Percentiles rank a stretch among this genome's conserved stretches.
Conservation (phyloP, 2,888 invertebrate genomes). For the Catotricha subobsoleta region DNA sequence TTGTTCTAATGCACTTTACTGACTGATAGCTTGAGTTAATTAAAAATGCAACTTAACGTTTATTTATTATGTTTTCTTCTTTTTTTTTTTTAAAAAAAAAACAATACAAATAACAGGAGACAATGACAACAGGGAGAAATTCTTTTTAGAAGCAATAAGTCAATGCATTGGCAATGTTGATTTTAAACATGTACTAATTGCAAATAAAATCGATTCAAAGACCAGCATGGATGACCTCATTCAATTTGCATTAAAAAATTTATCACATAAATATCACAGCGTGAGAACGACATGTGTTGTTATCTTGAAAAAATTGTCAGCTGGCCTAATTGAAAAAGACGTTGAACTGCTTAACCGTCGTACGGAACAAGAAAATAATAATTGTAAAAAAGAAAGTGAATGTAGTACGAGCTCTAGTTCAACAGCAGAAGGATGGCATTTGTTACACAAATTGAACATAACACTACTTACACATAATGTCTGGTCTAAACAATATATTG, state of each 20-base stretch:
- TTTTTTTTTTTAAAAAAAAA: no score
- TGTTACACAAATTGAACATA: constrained; percentile 20
- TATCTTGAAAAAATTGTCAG: constrained; percentile 19
- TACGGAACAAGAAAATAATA: background rate
- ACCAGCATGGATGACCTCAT: constrained; percentile 17
- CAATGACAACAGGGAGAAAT: constrained; percentile 1
- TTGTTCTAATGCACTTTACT: no score
- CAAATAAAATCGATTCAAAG: constrained; percentile 19
- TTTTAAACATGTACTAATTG: constrained; percentile 11
- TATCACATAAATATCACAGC: constrained; percentile 18
- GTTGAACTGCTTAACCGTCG: constrained; percentile 19
- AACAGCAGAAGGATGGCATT: constrained; percentile 20
- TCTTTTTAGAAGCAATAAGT: constrained; percentile 17
- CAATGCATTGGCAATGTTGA: constrained; percentile 12
- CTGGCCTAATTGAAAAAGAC: constrained; percentile 22
- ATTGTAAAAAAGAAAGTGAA: no score
- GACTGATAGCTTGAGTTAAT: no score
- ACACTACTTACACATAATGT: constrained; percentile 10
- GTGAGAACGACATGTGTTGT: constrained; percentile 18
- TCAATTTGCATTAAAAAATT: constrained; percentile 20
- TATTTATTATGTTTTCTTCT: no score
- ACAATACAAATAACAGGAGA: background rate
- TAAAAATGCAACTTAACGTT: no score
- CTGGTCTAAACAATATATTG: constrained; percentile 19
- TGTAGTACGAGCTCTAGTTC: no score